Percentiles rank a stretch among this genome's conserved stretches.
Evolutionary conservation across 23 tunicate genomes (phyloP).

Genomic region (Diplosoma virens): DNA sequence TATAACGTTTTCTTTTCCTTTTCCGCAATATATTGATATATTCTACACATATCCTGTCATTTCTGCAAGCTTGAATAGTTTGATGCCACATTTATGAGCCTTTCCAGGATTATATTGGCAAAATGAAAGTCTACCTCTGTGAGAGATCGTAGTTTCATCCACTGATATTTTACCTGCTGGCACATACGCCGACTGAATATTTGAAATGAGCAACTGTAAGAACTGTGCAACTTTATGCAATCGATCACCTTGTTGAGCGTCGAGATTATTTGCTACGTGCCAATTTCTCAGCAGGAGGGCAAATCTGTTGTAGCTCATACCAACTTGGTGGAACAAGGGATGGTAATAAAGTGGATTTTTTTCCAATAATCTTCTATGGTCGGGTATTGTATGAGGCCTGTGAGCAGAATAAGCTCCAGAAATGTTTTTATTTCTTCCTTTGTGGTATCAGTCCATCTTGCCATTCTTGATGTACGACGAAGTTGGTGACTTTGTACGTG

Average conservation of each 20-base stretch:
- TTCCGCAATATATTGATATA: constrained; percentile 17
- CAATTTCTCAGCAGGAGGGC: constrained; percentile 12
- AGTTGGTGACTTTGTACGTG: constrained; percentile 3
- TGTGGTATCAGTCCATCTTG: constrained; percentile 21
- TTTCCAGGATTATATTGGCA: constrained; percentile 25
- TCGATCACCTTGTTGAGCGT: constrained; percentile 22
- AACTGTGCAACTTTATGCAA: constrained; percentile 16
- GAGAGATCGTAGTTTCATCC: constrained; percentile 13
- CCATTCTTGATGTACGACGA: constrained; percentile 25
- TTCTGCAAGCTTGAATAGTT: constrained; percentile 29
- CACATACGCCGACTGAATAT: constrained; percentile 8
- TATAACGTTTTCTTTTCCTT: constrained; percentile 1
- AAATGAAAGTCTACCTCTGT: constrained; percentile 28
- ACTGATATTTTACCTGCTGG: constrained; percentile 24
- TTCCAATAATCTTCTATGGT: constrained; percentile 22
- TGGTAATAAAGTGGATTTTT: constrained; percentile 15
- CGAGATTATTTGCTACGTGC: constrained; percentile 27
- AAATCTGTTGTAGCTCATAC: constrained; percentile 23
- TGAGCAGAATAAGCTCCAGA: constrained; percentile 12
- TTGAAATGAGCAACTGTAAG: constrained; percentile 4
- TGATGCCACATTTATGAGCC: constrained; percentile 22
- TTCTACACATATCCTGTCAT: constrained; percentile 22
- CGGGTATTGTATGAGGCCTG: constrained; percentile 24
- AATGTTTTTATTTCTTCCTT: constrained; percentile 20
- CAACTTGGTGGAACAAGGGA: constrained; percentile 22